Evolutionary conservation across 2,797 vertebrate species (phyloP).

Genomic region (Allobates femoralis): DNA sequence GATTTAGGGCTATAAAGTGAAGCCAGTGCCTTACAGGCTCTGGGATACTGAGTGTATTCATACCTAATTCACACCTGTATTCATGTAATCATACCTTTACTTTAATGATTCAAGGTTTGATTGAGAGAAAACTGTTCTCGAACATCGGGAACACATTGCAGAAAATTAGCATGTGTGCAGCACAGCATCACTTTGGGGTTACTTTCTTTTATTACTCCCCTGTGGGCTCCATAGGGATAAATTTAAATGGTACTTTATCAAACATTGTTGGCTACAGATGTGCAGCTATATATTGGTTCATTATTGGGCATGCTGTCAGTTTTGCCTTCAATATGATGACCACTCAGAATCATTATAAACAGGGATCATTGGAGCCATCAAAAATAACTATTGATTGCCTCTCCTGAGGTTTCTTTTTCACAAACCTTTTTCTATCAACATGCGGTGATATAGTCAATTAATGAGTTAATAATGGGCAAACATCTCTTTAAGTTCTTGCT

Average conservation of each 20-base stretch:
- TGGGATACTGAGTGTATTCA: too few species aligned
- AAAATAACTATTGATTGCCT: background rate
- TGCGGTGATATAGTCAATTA: background rate
- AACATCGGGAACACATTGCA: too few species aligned
- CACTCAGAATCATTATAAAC: background rate
- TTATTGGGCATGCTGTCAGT: background rate
- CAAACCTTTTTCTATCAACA: background rate
- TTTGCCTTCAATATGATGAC: background rate
- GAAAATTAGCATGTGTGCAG: too few species aligned
- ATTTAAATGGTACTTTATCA: background rate
- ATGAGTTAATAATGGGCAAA: background rate
- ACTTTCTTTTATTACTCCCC: too few species aligned
- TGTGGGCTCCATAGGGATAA: background rate
- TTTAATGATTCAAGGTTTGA: too few species aligned
- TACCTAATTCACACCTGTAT: too few species aligned
- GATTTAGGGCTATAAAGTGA: too few species aligned
- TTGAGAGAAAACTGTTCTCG: too few species aligned
- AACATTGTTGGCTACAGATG: background rate
- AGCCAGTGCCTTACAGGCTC: too few species aligned
- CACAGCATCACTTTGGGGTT: too few species aligned
- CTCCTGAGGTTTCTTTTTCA: background rate
- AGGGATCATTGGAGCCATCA: background rate
- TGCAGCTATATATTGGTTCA: background rate
- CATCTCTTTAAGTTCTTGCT: background rate
- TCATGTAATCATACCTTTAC: background rate